Evolutionary conservation across 2,888 invertebrate species (phyloP).

Genomic region (Philonicus albiceps): DNA sequence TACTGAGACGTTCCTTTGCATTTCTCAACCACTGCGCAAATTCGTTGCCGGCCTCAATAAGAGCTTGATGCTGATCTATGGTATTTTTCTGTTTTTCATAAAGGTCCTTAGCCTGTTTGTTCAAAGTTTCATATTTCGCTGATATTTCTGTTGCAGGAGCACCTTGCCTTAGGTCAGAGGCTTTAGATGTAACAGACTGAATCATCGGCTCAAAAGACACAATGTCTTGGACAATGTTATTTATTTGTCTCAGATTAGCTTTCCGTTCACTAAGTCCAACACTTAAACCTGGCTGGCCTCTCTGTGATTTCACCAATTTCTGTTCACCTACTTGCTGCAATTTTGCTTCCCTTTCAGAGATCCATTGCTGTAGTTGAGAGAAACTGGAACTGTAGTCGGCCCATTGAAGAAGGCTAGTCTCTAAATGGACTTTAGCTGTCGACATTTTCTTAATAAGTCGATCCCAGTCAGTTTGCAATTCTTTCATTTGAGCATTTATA

Average conservation of each 20-base stretch:
- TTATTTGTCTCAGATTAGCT: conserved; percentile 87
- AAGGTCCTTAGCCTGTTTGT: conserved; percentile 88
- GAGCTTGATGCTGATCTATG: conserved; percentile 89
- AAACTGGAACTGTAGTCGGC: conserved; percentile 95
- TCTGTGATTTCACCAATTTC: conserved; percentile 80
- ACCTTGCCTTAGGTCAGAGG: conserved; percentile 89
- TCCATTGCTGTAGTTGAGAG: conserved; percentile 92
- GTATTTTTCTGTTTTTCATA: conserved; percentile 89
- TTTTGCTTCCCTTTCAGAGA: conserved; percentile 91
- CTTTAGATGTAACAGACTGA: conserved; percentile 92
- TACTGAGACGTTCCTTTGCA: conserved; percentile 88
- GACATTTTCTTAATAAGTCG: conserved; percentile 89
- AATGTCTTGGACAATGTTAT: conserved; percentile 95
- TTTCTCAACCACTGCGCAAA: conserved; percentile 91
- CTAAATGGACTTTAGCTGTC: conserved; percentile 88
- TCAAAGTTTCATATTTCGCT: conserved; percentile 86
- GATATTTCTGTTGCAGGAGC: conserved; percentile 92
- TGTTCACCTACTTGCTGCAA: conserved; percentile 88
- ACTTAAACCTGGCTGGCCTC: conserved; percentile 80
- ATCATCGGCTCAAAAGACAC: conserved; percentile 97
- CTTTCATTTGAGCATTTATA: conserved; percentile 86
- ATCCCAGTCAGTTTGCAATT: conserved; percentile 92
- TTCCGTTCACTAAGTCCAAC: conserved; percentile 84
- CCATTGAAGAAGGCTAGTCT: conserved; percentile 92
- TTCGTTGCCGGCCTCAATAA: conserved; percentile 90